Conservation (phyloP, 37 sponge, comb jelly and placozoan genomes). For the Halichondria panicea region DNA sequence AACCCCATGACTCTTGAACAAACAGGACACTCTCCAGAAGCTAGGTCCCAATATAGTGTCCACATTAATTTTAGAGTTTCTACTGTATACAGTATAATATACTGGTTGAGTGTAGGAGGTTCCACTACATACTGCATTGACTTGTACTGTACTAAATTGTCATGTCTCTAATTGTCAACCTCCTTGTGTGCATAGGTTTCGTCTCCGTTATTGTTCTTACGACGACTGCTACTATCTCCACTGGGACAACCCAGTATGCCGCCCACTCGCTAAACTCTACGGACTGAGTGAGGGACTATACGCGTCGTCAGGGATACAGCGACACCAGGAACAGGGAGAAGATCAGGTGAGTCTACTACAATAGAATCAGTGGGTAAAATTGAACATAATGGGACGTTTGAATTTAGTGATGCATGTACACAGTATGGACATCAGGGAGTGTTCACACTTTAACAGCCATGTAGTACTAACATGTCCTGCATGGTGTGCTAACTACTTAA, state of each 20-base stretch:
- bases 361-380: too few species aligned
- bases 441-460: neutral
- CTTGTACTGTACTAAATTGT: neutral
- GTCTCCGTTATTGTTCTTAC: slow-evolving; percentile 48
- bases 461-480: too few species aligned
- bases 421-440: neutral
- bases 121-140: neutral
- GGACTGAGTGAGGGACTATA: slow-evolving; percentile 37
- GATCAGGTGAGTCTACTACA: slow-evolving; percentile 42
- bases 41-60: too few species aligned
- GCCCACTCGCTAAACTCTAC: slow-evolving; percentile 36
- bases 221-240: slow-evolving; percentile 69
- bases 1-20: too few species aligned
- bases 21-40: too few species aligned
- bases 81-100: too few species aligned
- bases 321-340: slow-evolving; percentile 16
- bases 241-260: slow-evolving; percentile 65
- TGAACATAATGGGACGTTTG: too few species aligned
- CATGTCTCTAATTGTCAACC: neutral
- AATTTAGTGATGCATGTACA: neutral
- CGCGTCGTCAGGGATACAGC: slow-evolving; percentile 12
- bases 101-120: neutral
- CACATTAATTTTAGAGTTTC: too few species aligned
- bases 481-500: too few species aligned
- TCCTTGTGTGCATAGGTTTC: slow-evolving; percentile 46